Conservation (phyloP, 92 coral and sea anemone species). For the Palythoa heliodiscus region DNA sequence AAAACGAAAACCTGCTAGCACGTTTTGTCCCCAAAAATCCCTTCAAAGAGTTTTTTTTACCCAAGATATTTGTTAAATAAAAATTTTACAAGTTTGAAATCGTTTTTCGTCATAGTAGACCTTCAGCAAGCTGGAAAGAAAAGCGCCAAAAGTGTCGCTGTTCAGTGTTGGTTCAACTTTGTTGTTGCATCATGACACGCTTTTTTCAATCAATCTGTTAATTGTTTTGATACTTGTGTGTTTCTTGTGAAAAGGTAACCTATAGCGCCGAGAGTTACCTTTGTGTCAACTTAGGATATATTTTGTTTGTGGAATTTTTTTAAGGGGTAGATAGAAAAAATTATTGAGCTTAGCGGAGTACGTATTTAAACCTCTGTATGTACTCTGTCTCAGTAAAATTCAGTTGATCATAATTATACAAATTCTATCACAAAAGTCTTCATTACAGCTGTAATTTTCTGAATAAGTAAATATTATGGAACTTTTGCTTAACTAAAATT, state of each 20-base stretch:
- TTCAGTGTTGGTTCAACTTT: neutral
- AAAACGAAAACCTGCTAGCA: slow-evolving; percentile 21
- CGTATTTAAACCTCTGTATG: neutral
- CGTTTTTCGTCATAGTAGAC: neutral
- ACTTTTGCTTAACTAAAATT: neutral
- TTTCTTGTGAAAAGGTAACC: slow-evolving; percentile 17
- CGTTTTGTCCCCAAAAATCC: neutral
- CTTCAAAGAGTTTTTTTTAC: neutral
- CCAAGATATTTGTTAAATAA: neutral
- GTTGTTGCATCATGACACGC: neutral
- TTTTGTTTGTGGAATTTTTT: slow-evolving; percentile 1
- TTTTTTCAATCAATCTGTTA: neutral
- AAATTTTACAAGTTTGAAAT: neutral
- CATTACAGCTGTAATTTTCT: neutral
- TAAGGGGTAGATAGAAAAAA: neutral
- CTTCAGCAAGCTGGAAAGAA: neutral
- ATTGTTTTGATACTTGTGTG: slow-evolving; percentile 39
- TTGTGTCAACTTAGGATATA: neutral
- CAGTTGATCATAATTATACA: neutral
- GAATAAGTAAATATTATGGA: neutral
- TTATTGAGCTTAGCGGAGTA: neutral
- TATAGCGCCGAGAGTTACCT: neutral
- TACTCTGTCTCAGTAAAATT: neutral
- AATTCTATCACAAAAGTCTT: neutral
- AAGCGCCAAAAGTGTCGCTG: neutral